These are phyloP conservation scores for Stichodactyla mertensii DNA, from an alignment of 64 coral and sea anemone genomes.

Conservation along the genomic window DNA sequence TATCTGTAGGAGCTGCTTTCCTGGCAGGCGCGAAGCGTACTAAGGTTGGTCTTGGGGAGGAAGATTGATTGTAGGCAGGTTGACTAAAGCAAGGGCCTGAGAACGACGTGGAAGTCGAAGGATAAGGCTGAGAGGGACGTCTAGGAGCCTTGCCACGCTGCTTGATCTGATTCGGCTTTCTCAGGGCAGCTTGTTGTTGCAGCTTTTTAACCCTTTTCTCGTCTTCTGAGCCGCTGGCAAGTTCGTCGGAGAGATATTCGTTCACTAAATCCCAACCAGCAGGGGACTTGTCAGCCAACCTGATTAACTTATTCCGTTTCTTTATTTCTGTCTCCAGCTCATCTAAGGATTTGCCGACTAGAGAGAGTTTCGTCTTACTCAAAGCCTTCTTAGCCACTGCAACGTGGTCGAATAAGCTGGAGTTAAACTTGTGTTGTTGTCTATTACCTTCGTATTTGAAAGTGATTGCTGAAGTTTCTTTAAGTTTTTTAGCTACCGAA, in stretches of 20 bases:
- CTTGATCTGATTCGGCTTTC: neutral
- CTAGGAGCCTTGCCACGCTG: neutral
- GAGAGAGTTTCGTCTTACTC: neutral
- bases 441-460: neutral
- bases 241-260: conserved; percentile 42
- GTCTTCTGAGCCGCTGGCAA: conserved; percentile 26
- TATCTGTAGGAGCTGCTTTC: conserved; percentile 34
- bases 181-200: conserved; percentile 38
- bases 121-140: conserved; percentile 12
- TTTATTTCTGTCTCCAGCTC: neutral
- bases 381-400: neutral
- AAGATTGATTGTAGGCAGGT: neutral
- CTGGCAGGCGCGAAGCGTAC: neutral
- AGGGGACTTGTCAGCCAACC: conserved; percentile 52
- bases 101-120: neutral
- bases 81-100: neutral
- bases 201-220: conserved; percentile 52
- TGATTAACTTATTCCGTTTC: conserved; percentile 42
- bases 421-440: neutral
- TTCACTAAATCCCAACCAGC: conserved; percentile 44
- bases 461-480: neutral
- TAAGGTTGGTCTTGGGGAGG: neutral
- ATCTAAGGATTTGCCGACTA: neutral
- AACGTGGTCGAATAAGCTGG: neutral
- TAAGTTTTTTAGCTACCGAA: neutral